Evolutionary conservation across 2,113 vertebrate species (phyloP).

Genomic region (Notarius quadriscutis): DNA sequence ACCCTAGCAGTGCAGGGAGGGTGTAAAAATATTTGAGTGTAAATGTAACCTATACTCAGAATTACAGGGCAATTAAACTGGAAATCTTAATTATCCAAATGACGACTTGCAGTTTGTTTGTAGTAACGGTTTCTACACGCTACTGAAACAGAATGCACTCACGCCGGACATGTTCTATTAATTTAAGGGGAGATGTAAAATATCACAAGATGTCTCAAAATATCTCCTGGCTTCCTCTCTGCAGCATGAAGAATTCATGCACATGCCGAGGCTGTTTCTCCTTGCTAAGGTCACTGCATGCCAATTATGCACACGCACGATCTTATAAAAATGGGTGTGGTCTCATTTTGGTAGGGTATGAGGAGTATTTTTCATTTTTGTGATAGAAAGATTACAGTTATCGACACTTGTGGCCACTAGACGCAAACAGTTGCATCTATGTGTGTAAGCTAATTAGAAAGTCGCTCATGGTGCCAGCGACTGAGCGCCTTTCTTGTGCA

Average conservation of each 20-base stretch:
- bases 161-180: constrained; percentile 51
- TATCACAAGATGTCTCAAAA: constrained; percentile 25
- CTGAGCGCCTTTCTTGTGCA: not conserved
- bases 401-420: not conserved
- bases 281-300: constrained; percentile 29
- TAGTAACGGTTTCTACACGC: constrained; percentile 61
- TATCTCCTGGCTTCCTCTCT: constrained; percentile 1
- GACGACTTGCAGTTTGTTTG: constrained; percentile 63
- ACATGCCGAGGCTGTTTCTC: constrained; percentile 24
- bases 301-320: not conserved
- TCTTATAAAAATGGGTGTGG: constrained; percentile 8
- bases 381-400: not conserved
- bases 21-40: constrained; percentile 59
- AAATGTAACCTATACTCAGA: constrained; percentile 72
- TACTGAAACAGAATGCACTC: constrained; percentile 8
- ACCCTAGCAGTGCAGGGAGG: constrained; percentile 6
- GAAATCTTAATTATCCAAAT: constrained; percentile 66
- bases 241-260: constrained; percentile 32
- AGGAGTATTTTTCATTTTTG: not conserved
- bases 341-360: not conserved
- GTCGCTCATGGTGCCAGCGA: not conserved
- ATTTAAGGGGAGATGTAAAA: constrained; percentile 14
- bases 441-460: constrained; percentile 4
- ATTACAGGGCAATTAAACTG: constrained; percentile 47
- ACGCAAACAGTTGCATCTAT: constrained; percentile 16